Evolutionary conservation across 2,888 invertebrate species (phyloP), one percentile per base, ranked within the genome.

Genomic region (Oscheius sp.): DNA sequence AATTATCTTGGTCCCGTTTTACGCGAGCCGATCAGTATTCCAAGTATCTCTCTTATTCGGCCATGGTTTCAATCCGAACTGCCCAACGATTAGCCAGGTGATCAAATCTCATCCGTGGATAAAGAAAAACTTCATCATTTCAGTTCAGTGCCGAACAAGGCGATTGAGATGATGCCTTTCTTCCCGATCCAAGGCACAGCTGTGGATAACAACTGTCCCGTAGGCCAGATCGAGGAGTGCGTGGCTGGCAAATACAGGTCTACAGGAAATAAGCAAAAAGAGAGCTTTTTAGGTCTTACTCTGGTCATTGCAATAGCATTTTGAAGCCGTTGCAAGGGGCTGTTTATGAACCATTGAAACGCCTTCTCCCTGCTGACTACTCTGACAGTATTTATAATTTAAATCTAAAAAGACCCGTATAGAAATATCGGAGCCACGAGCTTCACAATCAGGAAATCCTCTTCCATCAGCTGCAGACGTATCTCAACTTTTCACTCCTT

Each of bases 251-350:
- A 81, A 63, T 78, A 71, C 45, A 71, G 74, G 73, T 79, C 31
- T 20, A 17, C 5, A 53, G 15, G 8, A 31, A 8, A 20, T 48
- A 20, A 48, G n/a, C 6, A 46, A 46, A 46, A 17, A 46, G 8
- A 20, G 25, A 15, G 20, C 53, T 53, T 53, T 71, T 42, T 57
- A 75, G 86, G 25, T 82, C 82, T 5, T 86, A 84, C 69, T 80
- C 84, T 12, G 86, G 86, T 6, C 82, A 84, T 65, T 86, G 87
- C 70, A 87, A 87, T 76, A 87, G 87, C 52, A 83, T 87, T 6
- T 72, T 81, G 10, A 69, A 76, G 15, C 87, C 87, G 6, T 61
- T 80, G 10, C 75, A 82, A 73, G 87, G 87, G 1, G 84, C 86
- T 6, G 73, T 79, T 8, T 83, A 82, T 53, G 82, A 84, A 63